Base-by-base conservation (phyloP, 2,888 invertebrate species). In the Cephus rjabovi region DNA sequence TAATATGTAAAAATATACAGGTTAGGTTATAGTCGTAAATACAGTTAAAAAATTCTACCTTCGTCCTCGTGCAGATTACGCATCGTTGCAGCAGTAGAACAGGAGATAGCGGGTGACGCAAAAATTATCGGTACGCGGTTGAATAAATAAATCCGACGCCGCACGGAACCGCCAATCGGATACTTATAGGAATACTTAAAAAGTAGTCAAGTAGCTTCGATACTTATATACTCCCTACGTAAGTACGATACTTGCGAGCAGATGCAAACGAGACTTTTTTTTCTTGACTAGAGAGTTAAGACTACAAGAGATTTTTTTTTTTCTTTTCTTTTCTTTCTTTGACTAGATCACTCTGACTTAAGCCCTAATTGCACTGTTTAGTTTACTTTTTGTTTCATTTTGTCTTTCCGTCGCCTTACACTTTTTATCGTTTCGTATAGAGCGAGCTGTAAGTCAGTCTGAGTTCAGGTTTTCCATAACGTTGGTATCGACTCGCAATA, bases 1-100 rank as follows among this genome's bases (percentile, higher is more conserved):
- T 80, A 86, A 84, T 85, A 87, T 89, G 90, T 89, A 89, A 90
- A 90, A 90, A 90, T 90, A 90, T 90, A 90, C 90, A 89, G 87
- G 85, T 88, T 88, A 87, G 86, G 83, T 89, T 89, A 89, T 89
- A 89, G 85, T 89, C 87, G 87, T 88, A 87, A 87, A 88, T 87
- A 88, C 87, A 87, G 87, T 88, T 83, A 82, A 86, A 87, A 87
- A 87, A 86, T 83, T 86, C 83, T 86, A 86, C 80, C 84, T 37
- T 37, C 37, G 12, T 12, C 37, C 12, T 12, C 37, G 31, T 11
- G 71, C 33, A 37, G 37, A 40, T 76, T 33, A 4, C 75, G 31
- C 56, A 37, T 76, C 15, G 56, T 37, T 11, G 73, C 76, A 71
- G 37, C 12, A 4, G 37, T 12, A 12, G 37, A 37, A 37, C 37